Conservation (phyloP, 2,888 invertebrate genomes). For the Tetragnatha montana region DNA sequence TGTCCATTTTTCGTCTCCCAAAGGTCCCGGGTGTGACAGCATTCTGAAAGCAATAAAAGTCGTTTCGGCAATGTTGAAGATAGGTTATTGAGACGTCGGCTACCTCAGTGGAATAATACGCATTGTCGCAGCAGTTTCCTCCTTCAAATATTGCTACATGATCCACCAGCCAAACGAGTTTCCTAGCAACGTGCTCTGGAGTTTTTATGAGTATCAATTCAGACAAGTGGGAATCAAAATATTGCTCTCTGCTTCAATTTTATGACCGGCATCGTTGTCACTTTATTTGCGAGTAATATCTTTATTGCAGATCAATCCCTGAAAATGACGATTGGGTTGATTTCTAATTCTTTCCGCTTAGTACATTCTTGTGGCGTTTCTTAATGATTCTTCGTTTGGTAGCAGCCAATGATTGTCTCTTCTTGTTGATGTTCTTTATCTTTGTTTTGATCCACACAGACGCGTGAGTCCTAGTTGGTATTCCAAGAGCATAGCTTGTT, state of each 20-base stretch:
- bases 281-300: neutral
- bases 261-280: constrained; percentile 32
- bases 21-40: neutral
- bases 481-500: too few species aligned
- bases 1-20: too few species aligned
- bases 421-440: too few species aligned
- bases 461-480: too few species aligned
- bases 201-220: constrained; percentile 3
- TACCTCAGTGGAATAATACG: neutral
- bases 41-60: neutral
- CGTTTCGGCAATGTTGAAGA: neutral
- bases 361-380: neutral
- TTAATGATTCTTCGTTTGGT: too few species aligned
- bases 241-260: constrained; percentile 19
- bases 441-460: too few species aligned
- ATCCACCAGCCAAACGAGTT: constrained; percentile 47
- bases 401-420: too few species aligned
- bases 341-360: neutral
- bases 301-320: neutral
- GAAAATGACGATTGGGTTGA: constrained; percentile 10
- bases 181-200: constrained; percentile 23
- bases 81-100: constrained; percentile 1
- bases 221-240: constrained; percentile 38
- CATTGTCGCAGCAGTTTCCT: constrained; percentile 6
- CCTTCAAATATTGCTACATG: constrained; percentile 23